Evolutionary conservation across 2,113 vertebrate genomes (phyloP).

Genomic region (Festucalex cinctus): DNA sequence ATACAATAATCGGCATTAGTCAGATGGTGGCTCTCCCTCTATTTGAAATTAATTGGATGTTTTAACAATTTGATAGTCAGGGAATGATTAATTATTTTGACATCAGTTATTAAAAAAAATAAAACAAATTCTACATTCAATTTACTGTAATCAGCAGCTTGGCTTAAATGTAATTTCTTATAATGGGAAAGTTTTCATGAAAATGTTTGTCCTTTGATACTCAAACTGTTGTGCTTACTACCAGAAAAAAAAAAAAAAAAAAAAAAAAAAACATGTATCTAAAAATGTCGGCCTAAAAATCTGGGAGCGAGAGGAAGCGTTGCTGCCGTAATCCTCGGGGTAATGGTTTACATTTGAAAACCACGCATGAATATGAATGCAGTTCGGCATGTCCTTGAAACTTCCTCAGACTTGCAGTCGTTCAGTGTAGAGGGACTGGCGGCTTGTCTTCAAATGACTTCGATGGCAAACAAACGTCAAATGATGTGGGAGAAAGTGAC

Average conservation of each 20-base stretch:
- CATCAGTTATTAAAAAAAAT: no score
- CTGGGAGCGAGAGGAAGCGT: constrained; percentile 27
- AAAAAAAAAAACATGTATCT: no score
- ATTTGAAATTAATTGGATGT: background rate
- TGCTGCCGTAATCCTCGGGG: constrained; percentile 49
- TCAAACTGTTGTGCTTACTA: constrained; percentile 23
- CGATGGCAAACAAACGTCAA: constrained; percentile 15
- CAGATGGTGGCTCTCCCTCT: background rate
- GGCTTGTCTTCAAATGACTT: constrained; percentile 29
- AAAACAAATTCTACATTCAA: no score
- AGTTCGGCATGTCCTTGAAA: constrained; percentile 53
- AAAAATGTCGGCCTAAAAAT: constrained; percentile 39
- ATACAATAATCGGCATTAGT: background rate
- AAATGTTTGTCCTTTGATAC: constrained; percentile 50
- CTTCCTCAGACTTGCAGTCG: constrained; percentile 30
- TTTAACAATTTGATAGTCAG: background rate
- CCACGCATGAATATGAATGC: constrained; percentile 54
- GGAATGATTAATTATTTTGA: background rate
- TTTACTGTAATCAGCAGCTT: no score
- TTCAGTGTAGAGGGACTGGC: constrained; percentile 8
- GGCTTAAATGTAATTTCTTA: background rate
- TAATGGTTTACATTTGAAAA: constrained; percentile 57
- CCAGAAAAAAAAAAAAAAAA: constrained; percentile 5
- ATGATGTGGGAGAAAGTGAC: constrained; percentile 19
- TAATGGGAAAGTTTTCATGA: background rate